Base-by-base conservation (phyloP, 2,113 vertebrate species). In the Ia io region DNA sequence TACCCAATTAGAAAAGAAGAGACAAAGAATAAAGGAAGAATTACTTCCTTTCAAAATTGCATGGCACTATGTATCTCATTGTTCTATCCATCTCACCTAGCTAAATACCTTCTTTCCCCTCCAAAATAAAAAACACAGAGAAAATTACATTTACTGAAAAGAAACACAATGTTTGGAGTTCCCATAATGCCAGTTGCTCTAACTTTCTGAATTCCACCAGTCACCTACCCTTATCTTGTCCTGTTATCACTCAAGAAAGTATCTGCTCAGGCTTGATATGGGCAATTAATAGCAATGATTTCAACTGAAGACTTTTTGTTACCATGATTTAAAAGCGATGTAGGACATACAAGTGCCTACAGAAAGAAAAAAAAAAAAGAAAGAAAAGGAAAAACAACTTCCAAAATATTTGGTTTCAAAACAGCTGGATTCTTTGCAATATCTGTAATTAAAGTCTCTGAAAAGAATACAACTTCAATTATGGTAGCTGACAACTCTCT, bases 211-310 rank as follows among this genome's bases (percentile, higher is more conserved):
- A 95, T 49, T 91, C 18, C 32, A 44, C 9, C 67, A 84, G 59
- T 22, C 11, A 94, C 13, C 44, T 82, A 82, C 73, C 32, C 37
- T 92, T 89, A 84, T 47, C 20, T 47, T 69, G 49, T 88, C 49
- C 37, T 77, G 14, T 53, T 88, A 61, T 71, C 71, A 87, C 42
- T 93, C 61, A 87, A 47, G 37, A 93, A 84, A 96, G 16, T 28
- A 70, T 84, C 61, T 69, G 53, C 44, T 95, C 11, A 11, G 79
- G 40, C 18, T 94, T 93, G 42, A 83, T 86, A 95, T 35, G 32
- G 28, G n/a, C 35, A 95, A 92, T 92, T 95, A 93, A 80, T 90
- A 91, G 63, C 37, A 94, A 96, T 35, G 40, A 96, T 85, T 93
- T 95, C 80, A 78, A 88, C 5, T 25, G 53, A 88, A 90, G 80